These are phyloP conservation scores for Momotus momota DNA, from an alignment of 2,797 vertebrate species.

Conservation along the genomic window DNA sequence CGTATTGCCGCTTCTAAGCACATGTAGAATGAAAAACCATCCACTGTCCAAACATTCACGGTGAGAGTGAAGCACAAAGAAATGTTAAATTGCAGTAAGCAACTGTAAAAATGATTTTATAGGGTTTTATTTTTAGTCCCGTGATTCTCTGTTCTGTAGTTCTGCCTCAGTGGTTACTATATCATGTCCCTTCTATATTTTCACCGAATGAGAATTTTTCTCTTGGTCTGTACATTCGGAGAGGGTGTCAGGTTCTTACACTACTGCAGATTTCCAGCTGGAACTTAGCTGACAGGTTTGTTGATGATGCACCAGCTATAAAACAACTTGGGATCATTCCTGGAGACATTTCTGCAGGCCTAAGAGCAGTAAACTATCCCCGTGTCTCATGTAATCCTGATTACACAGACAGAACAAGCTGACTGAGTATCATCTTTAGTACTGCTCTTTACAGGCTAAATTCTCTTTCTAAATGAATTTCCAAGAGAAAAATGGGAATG, in stretches of 20 bases:
- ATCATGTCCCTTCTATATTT: not conserved
- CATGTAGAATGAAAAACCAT: not conserved
- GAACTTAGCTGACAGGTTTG: slow-evolving; percentile 50
- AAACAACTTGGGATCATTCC: slow-evolving; percentile 47
- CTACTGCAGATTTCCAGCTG: slow-evolving; percentile 29
- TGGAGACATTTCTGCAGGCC: slow-evolving; percentile 26
- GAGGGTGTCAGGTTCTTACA: slow-evolving; percentile 27
- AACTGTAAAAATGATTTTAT: slow-evolving; percentile 5
- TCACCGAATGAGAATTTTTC: not conserved
- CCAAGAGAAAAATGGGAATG: not conserved
- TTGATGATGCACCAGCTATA: slow-evolving; percentile 38
- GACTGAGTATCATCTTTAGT: not conserved
- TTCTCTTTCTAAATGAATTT: slow-evolving; percentile 4
- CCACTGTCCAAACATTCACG: slow-evolving; percentile 1
- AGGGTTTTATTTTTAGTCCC: slow-evolving; percentile 22
- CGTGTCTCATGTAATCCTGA: slow-evolving; percentile 18
- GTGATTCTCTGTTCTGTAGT: not conserved
- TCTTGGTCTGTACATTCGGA: not conserved
- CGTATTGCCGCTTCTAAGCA: not conserved
- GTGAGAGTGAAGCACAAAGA: not conserved
- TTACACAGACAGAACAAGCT: not conserved
- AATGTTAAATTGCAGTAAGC: slow-evolving; percentile 22
- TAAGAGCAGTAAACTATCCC: slow-evolving; percentile 13
- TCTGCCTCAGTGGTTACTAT: slow-evolving; percentile 18
- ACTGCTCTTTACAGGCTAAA: not conserved